Evolutionary conservation across 2,888 invertebrate genomes (phyloP), one percentile per base, ranked within the genome.

Genomic region (Melitaea athalia): DNA sequence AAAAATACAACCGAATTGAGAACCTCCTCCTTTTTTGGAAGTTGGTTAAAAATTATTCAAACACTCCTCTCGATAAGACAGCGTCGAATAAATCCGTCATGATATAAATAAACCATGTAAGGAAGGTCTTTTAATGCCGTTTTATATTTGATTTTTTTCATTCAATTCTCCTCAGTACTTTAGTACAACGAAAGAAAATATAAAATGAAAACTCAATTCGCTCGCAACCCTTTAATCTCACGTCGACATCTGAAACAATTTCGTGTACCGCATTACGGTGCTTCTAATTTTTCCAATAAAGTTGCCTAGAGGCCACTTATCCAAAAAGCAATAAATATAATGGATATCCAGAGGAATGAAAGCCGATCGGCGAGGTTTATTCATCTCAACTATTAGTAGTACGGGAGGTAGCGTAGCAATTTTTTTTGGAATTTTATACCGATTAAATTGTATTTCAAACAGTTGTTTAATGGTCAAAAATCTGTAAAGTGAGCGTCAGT

Each of bases 291-390:
- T 71, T 73, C 68, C 73, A 68, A 71, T 79, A 78, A 83, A 83
- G 84, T 83, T 80, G 81, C 81, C 85, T 76, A 59, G 81, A 80
- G 85, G 85, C 82, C 84, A 85, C 80, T 87, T 88, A 82, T 83
- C 81, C 81, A 81, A 85, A 84, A 87, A 86, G 81, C 85, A 87
- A 89, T 89, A 88, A 87, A 87, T 87, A 87, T 86, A 88, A 88
- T 85, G 83, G 87, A 82, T 85, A 82, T 81, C 84, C 81, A 77
- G 74, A 70, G 80, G 79, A 82, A 84, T 85, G 85, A 85, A 86
- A 87, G 82, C 79, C 85, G 83, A 85, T 86, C 82, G 81, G 75
- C 47, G 76, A 76, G 76, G 75, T 79, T 79, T 77, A 80, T 83
- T 82, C 78, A 73, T 71, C 81, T 77, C 81, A 78, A 24, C 53